Conservation (phyloP, 2,888 invertebrate species). For the Keiferia lycopersicella region DNA sequence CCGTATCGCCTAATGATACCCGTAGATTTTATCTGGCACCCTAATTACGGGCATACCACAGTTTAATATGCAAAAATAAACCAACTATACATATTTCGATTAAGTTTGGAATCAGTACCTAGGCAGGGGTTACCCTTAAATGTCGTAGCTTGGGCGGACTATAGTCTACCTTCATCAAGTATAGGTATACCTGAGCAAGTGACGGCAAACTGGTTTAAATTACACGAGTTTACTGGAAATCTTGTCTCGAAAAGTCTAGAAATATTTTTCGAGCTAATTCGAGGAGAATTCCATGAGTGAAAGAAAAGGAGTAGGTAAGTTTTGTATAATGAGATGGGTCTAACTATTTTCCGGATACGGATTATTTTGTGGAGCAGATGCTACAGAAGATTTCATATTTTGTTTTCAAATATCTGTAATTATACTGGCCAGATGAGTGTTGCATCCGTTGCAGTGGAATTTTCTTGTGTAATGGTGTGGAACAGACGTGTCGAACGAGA, state of each 20-base stretch:
- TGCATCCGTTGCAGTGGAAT: not conserved
- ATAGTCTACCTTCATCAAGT: not conserved
- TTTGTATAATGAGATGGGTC: too few species aligned
- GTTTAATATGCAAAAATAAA: slow-evolving; percentile 14
- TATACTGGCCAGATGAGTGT: slow-evolving; percentile 2
- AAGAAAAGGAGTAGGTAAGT: too few species aligned
- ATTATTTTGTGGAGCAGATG: not conserved
- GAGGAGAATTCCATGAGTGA: not conserved
- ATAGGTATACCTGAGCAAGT: slow-evolving; percentile 29
- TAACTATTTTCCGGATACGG: not conserved
- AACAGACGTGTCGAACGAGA: not conserved
- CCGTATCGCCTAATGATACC: slow-evolving; percentile 23
- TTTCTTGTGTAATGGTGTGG: slow-evolving; percentile 13
- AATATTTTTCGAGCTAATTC: slow-evolving; percentile 18
- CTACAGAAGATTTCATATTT: too few species aligned
- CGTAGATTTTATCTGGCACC: slow-evolving; percentile 26
- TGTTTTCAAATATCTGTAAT: not conserved
- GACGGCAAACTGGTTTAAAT: slow-evolving; percentile 46
- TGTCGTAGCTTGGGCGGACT: not conserved
- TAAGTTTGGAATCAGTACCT: not conserved
- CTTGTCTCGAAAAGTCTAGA: slow-evolving; percentile 44
- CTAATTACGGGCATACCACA: slow-evolving; percentile 23
- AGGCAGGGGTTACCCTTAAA: not conserved
- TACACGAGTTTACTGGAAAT: slow-evolving; percentile 45
- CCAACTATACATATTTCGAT: not conserved